These are phyloP conservation scores for Sebastes hubbsi DNA, from an alignment of 2,797 vertebrate genomes.

Conservation along the genomic window DNA sequence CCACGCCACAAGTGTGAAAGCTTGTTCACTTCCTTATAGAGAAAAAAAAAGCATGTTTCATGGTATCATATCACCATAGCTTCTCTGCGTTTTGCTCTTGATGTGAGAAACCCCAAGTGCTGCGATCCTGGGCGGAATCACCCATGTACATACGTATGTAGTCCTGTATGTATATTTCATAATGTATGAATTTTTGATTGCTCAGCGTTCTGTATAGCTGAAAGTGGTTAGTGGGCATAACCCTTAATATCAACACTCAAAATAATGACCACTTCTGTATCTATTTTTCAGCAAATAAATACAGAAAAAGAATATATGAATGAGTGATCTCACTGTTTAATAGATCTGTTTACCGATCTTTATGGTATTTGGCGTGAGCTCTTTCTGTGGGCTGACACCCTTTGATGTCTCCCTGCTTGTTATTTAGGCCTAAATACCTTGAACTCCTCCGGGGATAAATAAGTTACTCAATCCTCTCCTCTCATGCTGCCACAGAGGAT, in stretches of 20 bases:
- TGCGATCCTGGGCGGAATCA: not conserved
- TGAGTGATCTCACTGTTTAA: conserved; percentile 8
- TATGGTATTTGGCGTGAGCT: conserved; percentile 11
- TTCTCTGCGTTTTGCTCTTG: not conserved
- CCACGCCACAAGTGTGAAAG: not conserved
- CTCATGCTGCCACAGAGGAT: conserved; percentile 62
- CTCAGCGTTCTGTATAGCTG: conserved; percentile 3
- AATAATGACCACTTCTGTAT: not conserved
- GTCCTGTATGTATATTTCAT: conserved; percentile 34
- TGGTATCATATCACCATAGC: not conserved
- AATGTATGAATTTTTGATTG: conserved; percentile 34
- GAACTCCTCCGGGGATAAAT: conserved; percentile 65
- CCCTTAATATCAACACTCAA: not conserved
- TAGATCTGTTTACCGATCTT: conserved; percentile 31
- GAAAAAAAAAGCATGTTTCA: not conserved
- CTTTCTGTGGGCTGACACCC: conserved; percentile 39
- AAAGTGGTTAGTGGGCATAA: conserved; percentile 7
- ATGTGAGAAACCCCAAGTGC: not conserved
- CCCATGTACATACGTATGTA: conserved; percentile 17
- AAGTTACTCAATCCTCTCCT: conserved; percentile 58
- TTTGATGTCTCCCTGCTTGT: conserved; percentile 63
- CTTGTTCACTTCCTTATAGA: conserved; percentile 1
- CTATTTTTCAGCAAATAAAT: not conserved
- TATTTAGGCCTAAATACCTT: conserved; percentile 65
- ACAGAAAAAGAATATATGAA: not conserved